Percentiles rank a stretch among this genome's conserved stretches.
Evolutionary conservation across 2,888 invertebrate genomes (phyloP).

Genomic region (Cephus sareptanus): DNA sequence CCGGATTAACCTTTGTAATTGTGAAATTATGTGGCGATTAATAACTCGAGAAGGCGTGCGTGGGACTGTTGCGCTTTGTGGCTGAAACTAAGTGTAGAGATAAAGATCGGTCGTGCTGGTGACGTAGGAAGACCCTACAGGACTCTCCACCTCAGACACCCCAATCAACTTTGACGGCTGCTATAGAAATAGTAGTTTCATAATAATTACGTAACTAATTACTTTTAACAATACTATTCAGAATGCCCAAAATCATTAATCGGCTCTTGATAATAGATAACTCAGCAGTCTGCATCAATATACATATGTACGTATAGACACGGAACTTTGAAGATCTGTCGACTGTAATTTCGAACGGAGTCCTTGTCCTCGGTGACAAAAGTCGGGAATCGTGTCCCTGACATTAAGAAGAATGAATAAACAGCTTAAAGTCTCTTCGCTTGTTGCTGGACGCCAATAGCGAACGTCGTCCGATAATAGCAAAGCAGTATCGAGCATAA

Average conservation of each 20-base stretch:
- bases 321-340: background rate
- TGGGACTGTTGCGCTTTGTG: slow-evolving; percentile 54
- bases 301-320: background rate
- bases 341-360: background rate
- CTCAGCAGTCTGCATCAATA: background rate
- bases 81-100: slow-evolving; percentile 55
- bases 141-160: background rate
- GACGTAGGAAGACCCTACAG: slow-evolving; percentile 6
- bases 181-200: background rate
- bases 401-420: background rate
- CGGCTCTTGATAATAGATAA: background rate
- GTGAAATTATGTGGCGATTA: slow-evolving; percentile 58
- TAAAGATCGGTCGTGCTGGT: slow-evolving; percentile 55
- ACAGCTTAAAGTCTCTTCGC: background rate
- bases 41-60: slow-evolving; percentile 56
- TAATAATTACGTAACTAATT: background rate
- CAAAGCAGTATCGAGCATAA: background rate
- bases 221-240: background rate
- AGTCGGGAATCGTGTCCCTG: background rate
- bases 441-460: background rate
- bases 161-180: background rate
- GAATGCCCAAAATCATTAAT: background rate
- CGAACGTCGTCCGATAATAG: background rate
- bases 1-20: slow-evolving; percentile 55
- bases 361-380: background rate